These are phyloP conservation scores for Oceanodroma leucorhoa DNA, from an alignment of 2,797 vertebrate genomes.

Conservation along the genomic window DNA sequence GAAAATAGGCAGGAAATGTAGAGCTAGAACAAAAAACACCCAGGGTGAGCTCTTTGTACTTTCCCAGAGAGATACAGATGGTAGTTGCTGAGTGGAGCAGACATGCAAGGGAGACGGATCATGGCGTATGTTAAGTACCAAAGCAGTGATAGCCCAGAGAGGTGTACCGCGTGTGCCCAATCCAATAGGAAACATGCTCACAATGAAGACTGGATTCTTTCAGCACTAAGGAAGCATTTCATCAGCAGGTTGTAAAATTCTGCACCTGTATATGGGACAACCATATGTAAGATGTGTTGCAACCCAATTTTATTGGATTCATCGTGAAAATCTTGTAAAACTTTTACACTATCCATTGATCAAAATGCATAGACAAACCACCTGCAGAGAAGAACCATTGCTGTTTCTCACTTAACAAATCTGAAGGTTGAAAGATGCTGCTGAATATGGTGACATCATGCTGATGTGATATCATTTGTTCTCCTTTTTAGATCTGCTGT, in stretches of 20 bases:
- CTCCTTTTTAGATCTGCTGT: not conserved
- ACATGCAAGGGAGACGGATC: not conserved
- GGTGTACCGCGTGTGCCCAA: not conserved
- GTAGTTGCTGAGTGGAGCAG: not conserved
- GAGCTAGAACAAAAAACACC: not conserved
- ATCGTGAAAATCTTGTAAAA: not conserved
- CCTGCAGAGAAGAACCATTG: not conserved
- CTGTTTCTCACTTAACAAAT: not conserved
- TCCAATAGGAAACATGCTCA: not conserved
- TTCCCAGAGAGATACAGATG: not conserved
- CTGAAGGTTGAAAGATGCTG: not conserved
- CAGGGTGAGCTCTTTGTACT: not conserved
- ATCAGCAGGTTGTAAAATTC: not conserved
- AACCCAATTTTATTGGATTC: not conserved
- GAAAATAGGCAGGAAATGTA: not conserved
- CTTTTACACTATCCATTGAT: not conserved
- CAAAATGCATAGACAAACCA: not conserved
- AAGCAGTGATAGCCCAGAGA: not conserved
- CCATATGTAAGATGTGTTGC: not conserved
- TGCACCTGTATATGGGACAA: not conserved
- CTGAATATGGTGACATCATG: not conserved
- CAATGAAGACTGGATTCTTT: not conserved
- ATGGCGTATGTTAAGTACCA: not conserved
- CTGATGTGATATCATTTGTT: not conserved
- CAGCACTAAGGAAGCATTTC: not conserved